Evolutionary conservation across 2,113 vertebrate genomes (phyloP).

Genomic region (Sebastes fasciatus): DNA sequence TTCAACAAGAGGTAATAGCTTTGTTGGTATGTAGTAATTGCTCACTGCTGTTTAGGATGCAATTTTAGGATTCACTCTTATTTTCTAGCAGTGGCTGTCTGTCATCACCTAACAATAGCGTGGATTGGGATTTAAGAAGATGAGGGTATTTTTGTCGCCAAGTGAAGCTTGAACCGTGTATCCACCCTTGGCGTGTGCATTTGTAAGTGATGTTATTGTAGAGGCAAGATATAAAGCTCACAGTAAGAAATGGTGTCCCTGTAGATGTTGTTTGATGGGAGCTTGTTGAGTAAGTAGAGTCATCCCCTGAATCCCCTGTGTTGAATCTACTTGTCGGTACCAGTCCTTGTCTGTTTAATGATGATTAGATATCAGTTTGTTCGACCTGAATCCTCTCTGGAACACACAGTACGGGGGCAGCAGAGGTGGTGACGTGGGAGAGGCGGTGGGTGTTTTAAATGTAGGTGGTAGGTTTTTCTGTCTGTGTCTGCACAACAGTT

Average conservation of each 20-base stretch:
- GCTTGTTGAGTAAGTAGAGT: constrained; percentile 20
- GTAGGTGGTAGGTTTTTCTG: constrained; percentile 27
- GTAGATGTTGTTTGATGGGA: constrained; percentile 12
- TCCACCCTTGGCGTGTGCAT: background rate
- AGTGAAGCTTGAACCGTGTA: background rate
- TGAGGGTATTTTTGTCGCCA: background rate
- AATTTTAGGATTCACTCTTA: constrained; percentile 3
- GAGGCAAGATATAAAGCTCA: constrained; percentile 5
- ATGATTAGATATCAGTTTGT: constrained; percentile 51
- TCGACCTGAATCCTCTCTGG: constrained; percentile 20
- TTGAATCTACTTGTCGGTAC: constrained; percentile 37
- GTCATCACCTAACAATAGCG: constrained; percentile 5
- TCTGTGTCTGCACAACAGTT: constrained; percentile 27
- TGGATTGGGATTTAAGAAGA: constrained; percentile 5
- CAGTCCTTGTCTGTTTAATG: constrained; percentile 44
- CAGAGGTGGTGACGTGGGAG: constrained; percentile 9
- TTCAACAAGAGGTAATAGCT: constrained; percentile 1
- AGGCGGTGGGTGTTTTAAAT: constrained; percentile 14
- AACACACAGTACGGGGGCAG: constrained; percentile 17
- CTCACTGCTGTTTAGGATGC: background rate
- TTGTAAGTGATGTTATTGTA: background rate
- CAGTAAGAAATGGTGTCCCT: background rate
- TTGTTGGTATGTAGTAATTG: constrained; percentile 3
- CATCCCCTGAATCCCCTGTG: constrained; percentile 4
- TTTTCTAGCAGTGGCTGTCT: constrained; percentile 20